Conservation (phyloP, 2,113 vertebrate species). For the Rhagologus leucostigma region DNA sequence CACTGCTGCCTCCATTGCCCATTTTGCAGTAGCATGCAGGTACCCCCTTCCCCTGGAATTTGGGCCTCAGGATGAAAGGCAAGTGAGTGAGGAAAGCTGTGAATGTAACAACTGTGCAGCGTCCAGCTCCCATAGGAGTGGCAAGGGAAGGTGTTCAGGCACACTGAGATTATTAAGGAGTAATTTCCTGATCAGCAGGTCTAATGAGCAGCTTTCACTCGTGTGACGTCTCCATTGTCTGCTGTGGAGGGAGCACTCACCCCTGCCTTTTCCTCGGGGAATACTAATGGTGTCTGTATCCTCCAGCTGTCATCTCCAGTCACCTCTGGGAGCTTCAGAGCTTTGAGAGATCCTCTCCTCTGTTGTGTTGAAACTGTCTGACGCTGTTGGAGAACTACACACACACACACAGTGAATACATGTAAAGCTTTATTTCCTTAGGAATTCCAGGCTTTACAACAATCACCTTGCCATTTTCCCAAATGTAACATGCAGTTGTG, state of each 20-base stretch:
- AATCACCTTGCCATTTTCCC: not conserved
- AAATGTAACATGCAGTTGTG: not conserved
- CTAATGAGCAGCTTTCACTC: not conserved
- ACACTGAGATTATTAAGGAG: not conserved
- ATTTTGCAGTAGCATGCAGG: accelerated
- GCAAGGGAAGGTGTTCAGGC: not conserved
- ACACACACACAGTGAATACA: not conserved
- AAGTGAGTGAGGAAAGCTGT: not conserved
- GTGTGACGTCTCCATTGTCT: not conserved
- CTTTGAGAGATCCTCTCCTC: not conserved
- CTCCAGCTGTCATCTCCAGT: not conserved
- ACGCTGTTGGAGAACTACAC: not conserved
- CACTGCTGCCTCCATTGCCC: accelerated
- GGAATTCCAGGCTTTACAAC: not conserved
- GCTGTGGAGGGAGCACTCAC: not conserved
- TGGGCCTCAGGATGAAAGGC: not conserved
- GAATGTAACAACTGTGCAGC: not conserved
- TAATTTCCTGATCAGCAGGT: not conserved
- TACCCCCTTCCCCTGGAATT: not conserved
- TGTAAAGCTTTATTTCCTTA: not conserved
- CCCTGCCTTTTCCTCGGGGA: not conserved
- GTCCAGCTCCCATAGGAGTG: not conserved
- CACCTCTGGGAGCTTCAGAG: not conserved
- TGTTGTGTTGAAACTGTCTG: not conserved
- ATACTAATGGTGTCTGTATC: not conserved